These are phyloP conservation scores for Oncorhynchus keta DNA, from an alignment of 2,113 vertebrate species.

Conservation along the genomic window DNA sequence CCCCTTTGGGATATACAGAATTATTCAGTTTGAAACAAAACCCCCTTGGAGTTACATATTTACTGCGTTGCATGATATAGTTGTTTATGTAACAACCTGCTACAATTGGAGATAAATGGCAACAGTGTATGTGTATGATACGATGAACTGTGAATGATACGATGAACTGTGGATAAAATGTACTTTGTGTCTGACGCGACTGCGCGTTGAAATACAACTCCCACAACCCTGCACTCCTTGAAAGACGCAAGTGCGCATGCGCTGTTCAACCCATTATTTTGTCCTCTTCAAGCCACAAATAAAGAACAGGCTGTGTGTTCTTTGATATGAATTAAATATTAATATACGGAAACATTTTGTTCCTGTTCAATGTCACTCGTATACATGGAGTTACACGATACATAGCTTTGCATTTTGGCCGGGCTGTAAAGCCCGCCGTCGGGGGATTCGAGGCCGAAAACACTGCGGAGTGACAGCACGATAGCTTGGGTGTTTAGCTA, in stretches of 20 bases:
- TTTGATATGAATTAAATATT: conserved; percentile 67
- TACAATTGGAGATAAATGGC: no score
- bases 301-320: conserved; percentile 63
- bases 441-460: conserved; percentile 67
- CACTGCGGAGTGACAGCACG: conserved; percentile 69
- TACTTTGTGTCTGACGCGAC: no score
- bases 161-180: no score
- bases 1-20: no score
- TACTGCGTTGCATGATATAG: no score
- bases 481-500: conserved; percentile 65
- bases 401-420: conserved; percentile 50
- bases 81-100: no score
- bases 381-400: conserved; percentile 61
- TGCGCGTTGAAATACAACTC: conserved; percentile 58
- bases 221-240: conserved; percentile 46
- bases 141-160: no score
- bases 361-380: conserved; percentile 17
- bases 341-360: conserved; percentile 29
- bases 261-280: conserved; percentile 69
- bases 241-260: conserved; percentile 51
- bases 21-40: no score
- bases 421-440: conserved; percentile 46
- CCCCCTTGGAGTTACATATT: no score
- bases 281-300: conserved; percentile 70
- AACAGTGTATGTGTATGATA: no score